These are phyloP conservation scores for Propithecus perrieri DNA, from an alignment of 2,797 vertebrate species.

Conservation along the genomic window DNA sequence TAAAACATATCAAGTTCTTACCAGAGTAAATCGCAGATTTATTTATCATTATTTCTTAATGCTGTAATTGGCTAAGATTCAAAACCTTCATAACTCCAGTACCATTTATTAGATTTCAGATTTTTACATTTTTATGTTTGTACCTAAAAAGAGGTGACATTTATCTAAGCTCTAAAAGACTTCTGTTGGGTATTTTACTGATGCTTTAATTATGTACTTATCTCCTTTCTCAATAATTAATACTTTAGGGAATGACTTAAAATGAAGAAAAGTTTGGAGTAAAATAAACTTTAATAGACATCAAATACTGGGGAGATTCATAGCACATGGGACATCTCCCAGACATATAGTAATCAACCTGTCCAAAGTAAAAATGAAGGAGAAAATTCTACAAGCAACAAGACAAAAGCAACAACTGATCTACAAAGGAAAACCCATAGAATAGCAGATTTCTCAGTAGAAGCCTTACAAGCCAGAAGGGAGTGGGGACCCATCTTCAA, in stretches of 20 bases:
- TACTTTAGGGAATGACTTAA: not conserved
- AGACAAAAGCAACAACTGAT: too few relatives aligned
- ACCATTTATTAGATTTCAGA: not conserved
- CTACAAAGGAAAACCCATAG: too few relatives aligned
- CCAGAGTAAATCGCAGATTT: not conserved
- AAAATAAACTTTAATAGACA: not conserved
- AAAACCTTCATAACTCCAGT: not conserved
- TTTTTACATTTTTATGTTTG: not conserved
- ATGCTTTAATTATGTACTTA: not conserved
- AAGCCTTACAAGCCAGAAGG: too few relatives aligned
- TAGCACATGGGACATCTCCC: too few relatives aligned
- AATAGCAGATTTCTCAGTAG: too few relatives aligned
- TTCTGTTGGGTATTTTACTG: not conserved
- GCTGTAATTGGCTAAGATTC: not conserved
- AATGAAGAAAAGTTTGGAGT: not conserved
- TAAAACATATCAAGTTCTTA: slow-evolving; percentile 10
- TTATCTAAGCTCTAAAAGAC: not conserved
- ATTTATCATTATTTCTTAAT: slow-evolving; percentile 1
- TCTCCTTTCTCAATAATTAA: not conserved
- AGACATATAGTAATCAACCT: too few relatives aligned
- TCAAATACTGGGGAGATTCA: too few relatives aligned
- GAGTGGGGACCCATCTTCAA: too few relatives aligned
- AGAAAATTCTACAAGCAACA: too few relatives aligned
- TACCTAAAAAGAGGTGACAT: not conserved
- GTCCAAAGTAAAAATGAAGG: too few relatives aligned